Percentiles rank a stretch among this genome's conserved stretches.
Conservation (phyloP, 2,797 vertebrate species). For the Pangasius larnaudii region DNA sequence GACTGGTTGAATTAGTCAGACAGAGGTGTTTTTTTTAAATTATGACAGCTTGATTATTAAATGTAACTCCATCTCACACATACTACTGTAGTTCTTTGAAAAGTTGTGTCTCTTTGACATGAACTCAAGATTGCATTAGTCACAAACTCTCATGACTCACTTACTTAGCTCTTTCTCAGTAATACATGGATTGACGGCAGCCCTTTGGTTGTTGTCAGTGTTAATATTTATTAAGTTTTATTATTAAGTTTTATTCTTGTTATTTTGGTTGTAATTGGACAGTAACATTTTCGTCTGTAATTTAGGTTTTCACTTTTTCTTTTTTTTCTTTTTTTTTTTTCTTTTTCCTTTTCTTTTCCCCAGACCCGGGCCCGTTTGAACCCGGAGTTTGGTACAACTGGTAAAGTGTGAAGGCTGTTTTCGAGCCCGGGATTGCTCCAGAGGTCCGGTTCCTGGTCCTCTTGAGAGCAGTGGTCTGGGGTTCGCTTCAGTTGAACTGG, state of each 20-base stretch:
- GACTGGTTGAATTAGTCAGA: slow-evolving; percentile 19
- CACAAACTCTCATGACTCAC: background rate
- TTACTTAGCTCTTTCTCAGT: background rate
- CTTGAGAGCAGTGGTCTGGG: background rate
- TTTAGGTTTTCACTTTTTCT: background rate
- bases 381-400: background rate
- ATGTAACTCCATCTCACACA: background rate
- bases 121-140: background rate
- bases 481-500: background rate
- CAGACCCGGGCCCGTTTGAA: background rate
- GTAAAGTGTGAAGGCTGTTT: background rate
- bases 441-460: background rate
- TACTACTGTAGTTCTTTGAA: background rate
- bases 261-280: background rate
- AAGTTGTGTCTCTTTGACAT: background rate
- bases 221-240: background rate
- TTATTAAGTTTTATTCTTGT: background rate
- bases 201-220: background rate
- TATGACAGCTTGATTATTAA: background rate
- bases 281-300: background rate
- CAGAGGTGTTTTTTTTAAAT: slow-evolving; percentile 1
- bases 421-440: background rate
- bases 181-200: background rate
- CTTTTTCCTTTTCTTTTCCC: too few relatives aligned
- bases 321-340: too few relatives aligned